Conservation (phyloP, 2,113 vertebrate species). For the Otis tarda region DNA sequence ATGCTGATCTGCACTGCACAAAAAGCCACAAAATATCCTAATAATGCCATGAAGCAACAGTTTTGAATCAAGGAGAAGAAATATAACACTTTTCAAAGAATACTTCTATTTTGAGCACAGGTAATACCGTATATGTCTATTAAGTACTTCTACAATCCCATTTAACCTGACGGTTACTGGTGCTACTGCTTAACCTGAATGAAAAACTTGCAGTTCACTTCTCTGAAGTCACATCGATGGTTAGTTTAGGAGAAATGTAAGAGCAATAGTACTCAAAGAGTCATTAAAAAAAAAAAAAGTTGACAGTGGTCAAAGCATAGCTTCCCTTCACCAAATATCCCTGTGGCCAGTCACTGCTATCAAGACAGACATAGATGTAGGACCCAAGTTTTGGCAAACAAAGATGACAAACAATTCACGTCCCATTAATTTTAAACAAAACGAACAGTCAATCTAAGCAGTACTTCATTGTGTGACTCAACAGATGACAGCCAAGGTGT, state of each 20-base stretch:
- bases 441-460: not conserved
- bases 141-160: no score
- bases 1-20: not conserved
- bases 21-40: not conserved
- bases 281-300: not conserved
- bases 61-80: not conserved
- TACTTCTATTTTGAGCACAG: not conserved
- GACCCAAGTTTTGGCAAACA: rapidly evolving
- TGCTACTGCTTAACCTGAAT: not conserved
- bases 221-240: not conserved
- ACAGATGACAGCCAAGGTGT: not conserved
- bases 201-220: not conserved
- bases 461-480: not conserved
- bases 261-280: not conserved
- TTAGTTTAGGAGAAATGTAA: not conserved
- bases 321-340: not conserved
- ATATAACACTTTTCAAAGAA: not conserved
- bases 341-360: not conserved
- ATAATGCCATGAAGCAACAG: not conserved
- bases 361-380: not conserved
- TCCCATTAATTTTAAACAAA: not conserved
- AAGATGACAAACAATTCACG: not conserved
- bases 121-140: not conserved
- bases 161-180: not conserved
- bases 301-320: not conserved